Conservation (phyloP, 2,888 invertebrate species). For the Nephrotoma appendiculata region DNA sequence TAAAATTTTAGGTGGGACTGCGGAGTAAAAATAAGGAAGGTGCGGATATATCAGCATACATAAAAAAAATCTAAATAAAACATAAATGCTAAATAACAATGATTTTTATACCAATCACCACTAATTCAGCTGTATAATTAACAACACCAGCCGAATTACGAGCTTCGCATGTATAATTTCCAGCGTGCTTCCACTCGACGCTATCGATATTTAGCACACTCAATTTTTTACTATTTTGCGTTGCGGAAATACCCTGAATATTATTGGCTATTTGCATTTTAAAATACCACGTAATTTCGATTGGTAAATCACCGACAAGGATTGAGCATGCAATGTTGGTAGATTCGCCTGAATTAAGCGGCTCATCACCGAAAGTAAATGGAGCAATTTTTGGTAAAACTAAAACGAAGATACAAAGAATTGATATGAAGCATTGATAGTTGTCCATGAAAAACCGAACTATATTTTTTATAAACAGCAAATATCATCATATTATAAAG, state of each 20-base stretch:
- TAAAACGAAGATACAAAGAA: constrained; percentile 14
- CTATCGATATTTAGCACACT: constrained; percentile 48
- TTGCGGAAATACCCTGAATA: constrained; percentile 32
- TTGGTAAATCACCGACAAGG: constrained; percentile 52
- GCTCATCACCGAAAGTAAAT: constrained; percentile 37
- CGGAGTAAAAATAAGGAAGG: constrained; percentile 17
- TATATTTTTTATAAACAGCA: not conserved
- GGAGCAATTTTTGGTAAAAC: constrained; percentile 32
- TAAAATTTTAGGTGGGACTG: constrained; percentile 51
- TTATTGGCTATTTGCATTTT: constrained; percentile 35
- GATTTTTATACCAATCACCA: constrained; percentile 48
- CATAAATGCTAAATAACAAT: not conserved
- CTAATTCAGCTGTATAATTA: constrained; percentile 45
- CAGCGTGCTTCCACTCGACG: constrained; percentile 49
- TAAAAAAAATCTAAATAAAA: not conserved
- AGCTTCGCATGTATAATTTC: constrained; percentile 50
- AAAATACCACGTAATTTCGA: constrained; percentile 56
- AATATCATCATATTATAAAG: not conserved
- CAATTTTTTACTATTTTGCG: constrained; percentile 40
- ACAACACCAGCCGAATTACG: constrained; percentile 48
- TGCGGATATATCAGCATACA: constrained; percentile 11
- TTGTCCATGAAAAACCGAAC: too few species aligned
- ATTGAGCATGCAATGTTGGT: constrained; percentile 47
- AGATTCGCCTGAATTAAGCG: constrained; percentile 42
- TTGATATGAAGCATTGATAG: too few species aligned